Conservation (phyloP, 1,140 invertebrate genomes). For the Saxidomus purpurata region DNA sequence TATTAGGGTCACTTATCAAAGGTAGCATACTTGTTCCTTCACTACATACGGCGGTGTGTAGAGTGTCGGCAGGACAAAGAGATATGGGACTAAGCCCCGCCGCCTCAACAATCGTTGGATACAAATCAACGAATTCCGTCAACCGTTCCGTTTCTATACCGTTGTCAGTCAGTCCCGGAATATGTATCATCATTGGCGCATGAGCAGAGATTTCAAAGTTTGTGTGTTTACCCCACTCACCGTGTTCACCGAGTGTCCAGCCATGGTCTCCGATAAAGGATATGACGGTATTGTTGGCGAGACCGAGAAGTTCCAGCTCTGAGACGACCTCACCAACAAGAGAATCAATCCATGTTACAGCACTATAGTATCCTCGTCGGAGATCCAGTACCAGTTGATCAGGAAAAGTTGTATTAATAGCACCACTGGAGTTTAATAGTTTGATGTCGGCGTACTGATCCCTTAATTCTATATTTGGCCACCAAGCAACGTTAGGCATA, state of each 20-base stretch:
- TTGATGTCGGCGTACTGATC: not conserved
- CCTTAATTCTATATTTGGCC: not conserved
- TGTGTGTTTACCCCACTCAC: conserved; percentile 74
- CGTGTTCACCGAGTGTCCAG: conserved; percentile 74
- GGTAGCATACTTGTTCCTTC: conserved; percentile 91
- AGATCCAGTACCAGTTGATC: conserved; percentile 52
- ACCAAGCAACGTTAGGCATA: conserved; percentile 55
- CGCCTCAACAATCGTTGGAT: conserved; percentile 93
- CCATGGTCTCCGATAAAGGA: conserved; percentile 75
- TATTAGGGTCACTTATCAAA: conserved; percentile 61
- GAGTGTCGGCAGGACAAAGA: conserved; percentile 87
- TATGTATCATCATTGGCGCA: conserved; percentile 73
- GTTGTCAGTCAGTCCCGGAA: conserved; percentile 65
- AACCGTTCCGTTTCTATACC: conserved; percentile 71
- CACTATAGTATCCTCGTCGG: conserved; percentile 71
- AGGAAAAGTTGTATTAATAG: conserved; percentile 58
- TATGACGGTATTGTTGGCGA: conserved; percentile 73
- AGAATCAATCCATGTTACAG: conserved; percentile 68
- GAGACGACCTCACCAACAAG: conserved; percentile 68
- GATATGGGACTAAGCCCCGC: conserved; percentile 88
- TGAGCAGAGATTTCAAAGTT: conserved; percentile 75
- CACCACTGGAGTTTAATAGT: not conserved
- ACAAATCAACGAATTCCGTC: conserved; percentile 94
- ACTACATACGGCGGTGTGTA: conserved; percentile 87
- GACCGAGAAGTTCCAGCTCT: conserved; percentile 67